Evolutionary conservation across 2,113 vertebrate species (phyloP).

Genomic region (Scopus umbretta): DNA sequence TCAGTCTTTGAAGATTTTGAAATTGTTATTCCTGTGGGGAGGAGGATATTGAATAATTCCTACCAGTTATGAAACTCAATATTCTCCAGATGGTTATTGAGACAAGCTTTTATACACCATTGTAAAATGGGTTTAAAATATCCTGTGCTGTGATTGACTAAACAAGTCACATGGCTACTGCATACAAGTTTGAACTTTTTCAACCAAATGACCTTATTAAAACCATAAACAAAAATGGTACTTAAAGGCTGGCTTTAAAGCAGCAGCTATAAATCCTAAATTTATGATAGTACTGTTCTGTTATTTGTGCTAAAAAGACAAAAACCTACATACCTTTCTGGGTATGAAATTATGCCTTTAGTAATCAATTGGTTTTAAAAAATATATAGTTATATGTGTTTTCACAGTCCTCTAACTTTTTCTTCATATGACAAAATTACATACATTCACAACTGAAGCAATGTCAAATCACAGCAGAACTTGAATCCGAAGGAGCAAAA

Average conservation of each 20-base stretch:
- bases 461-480: neutral
- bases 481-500: neutral
- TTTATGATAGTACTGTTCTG: neutral
- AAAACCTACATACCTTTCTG: neutral
- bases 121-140: slow-evolving; percentile 64
- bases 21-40: slow-evolving; percentile 58
- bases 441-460: neutral
- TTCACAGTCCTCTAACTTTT: neutral
- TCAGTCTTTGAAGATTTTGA: slow-evolving; percentile 58
- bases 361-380: neutral
- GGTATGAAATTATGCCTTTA: neutral
- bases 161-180: slow-evolving; percentile 62
- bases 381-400: neutral
- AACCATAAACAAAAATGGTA: slow-evolving; percentile 41
- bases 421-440: neutral
- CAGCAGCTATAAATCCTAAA: slow-evolving; percentile 26
- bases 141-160: slow-evolving; percentile 55
- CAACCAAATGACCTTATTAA: slow-evolving; percentile 48
- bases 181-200: slow-evolving; percentile 45
- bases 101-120: slow-evolving; percentile 49
- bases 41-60: slow-evolving; percentile 68
- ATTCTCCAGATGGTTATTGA: slow-evolving; percentile 67
- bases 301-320: neutral
- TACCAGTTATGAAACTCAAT: slow-evolving; percentile 69
- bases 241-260: slow-evolving; percentile 32